Evolutionary conservation across 2,888 invertebrate genomes (phyloP).

Genomic region (Hermaeophaga mercurialis): DNA sequence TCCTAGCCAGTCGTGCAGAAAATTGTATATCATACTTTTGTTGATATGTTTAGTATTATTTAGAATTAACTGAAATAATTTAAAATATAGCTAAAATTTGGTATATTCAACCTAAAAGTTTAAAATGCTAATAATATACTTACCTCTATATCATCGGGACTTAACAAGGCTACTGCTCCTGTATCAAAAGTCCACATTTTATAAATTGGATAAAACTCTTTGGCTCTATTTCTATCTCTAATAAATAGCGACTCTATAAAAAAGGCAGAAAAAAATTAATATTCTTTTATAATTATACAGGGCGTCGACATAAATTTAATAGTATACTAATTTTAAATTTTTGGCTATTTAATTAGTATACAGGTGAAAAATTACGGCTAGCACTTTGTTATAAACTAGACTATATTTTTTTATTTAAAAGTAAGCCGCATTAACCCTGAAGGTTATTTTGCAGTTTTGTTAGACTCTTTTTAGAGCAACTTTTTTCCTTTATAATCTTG

Average conservation of each 20-base stretch:
- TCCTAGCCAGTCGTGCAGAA: slow-evolving; percentile 37
- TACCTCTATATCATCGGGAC: slow-evolving; percentile 38
- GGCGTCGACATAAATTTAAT: too few species aligned
- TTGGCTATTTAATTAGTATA: not conserved
- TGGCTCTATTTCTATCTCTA: slow-evolving; percentile 5
- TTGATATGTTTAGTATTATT: slow-evolving; percentile 31
- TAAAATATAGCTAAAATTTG: too few species aligned
- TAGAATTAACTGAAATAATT: slow-evolving; percentile 29
- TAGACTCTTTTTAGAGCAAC: too few species aligned
- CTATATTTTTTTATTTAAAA: too few species aligned
- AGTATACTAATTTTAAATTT: not conserved
- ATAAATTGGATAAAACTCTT: slow-evolving; percentile 32
- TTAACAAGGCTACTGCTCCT: slow-evolving; percentile 19
- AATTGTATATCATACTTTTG: slow-evolving; percentile 31
- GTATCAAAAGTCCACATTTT: slow-evolving; percentile 26
- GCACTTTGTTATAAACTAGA: too few species aligned
- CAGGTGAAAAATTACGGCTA: too few species aligned
- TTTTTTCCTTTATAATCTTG: too few species aligned
- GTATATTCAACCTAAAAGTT: not conserved
- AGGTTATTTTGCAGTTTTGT: too few species aligned
- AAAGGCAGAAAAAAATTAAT: not conserved
- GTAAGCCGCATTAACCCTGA: too few species aligned
- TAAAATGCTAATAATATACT: not conserved
- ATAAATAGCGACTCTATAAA: slow-evolving; percentile 21
- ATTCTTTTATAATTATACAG: too few species aligned